Conservation (phyloP, 1,140 invertebrate genomes). For the Physella acuta region DNA sequence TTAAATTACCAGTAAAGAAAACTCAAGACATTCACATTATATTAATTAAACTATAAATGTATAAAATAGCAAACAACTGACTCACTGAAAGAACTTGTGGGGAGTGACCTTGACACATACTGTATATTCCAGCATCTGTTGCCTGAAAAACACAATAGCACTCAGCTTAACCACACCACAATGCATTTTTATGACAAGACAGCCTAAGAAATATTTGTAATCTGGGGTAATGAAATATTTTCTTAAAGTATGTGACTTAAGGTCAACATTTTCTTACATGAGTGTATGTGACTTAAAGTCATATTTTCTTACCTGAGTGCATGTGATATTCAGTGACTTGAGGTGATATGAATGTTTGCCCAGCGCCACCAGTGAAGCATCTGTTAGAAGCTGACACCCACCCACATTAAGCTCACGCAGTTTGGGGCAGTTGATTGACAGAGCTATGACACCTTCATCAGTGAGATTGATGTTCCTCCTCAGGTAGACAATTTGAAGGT, state of each 20-base stretch:
- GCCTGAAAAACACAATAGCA: neutral
- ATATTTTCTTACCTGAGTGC: conserved; percentile 42
- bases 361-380: conserved; percentile 35
- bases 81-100: conserved; percentile 19
- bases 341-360: conserved; percentile 38
- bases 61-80: neutral
- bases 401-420: conserved; percentile 47
- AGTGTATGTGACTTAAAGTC: too few species aligned
- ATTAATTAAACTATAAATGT: too few species aligned
- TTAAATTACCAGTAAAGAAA: too few species aligned
- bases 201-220: conserved; percentile 11
- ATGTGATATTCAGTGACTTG: conserved; percentile 42
- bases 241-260: too few species aligned
- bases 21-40: too few species aligned
- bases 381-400: conserved; percentile 41
- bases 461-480: conserved; percentile 44
- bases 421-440: conserved; percentile 39
- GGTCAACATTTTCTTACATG: too few species aligned
- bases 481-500: conserved; percentile 46
- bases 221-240: too few species aligned
- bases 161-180: too few species aligned
- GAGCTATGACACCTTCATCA: conserved; percentile 39
- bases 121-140: conserved; percentile 14
- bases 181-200: too few species aligned
- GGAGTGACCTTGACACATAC: conserved; percentile 11